phyloP scores from a whole-genome alignment of 2,888 invertebrate species.

The Anthrax anthrax region DNA sequence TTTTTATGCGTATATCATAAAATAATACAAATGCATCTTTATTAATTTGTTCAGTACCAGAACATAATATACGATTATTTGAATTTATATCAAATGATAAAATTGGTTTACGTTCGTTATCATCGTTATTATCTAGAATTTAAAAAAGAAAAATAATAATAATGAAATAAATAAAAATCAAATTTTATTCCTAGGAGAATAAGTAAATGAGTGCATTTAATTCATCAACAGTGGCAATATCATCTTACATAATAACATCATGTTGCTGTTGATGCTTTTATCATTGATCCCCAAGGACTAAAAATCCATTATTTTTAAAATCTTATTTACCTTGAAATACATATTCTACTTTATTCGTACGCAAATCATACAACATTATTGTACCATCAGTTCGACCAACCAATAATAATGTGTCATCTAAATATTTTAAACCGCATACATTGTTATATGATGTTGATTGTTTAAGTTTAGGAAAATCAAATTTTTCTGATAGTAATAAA shows the following conservation, averaged over 20 bases:
- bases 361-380: slow-evolving; percentile 30
- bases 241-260: too few relatives aligned
- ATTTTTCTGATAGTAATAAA: too few relatives aligned
- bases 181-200: too few relatives aligned
- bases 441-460: background rate
- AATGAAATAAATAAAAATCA: too few relatives aligned
- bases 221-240: too few relatives aligned
- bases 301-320: too few relatives aligned
- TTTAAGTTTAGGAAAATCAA: too few relatives aligned
- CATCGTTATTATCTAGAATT: slow-evolving; percentile 6
- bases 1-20: slow-evolving; percentile 57
- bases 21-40: slow-evolving; percentile 64
- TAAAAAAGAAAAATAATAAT: too few relatives aligned
- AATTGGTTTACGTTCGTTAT: slow-evolving; percentile 39
- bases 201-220: too few relatives aligned
- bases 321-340: slow-evolving; percentile 35
- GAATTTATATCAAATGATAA: slow-evolving; percentile 60
- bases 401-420: slow-evolving; percentile 23
- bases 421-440: slow-evolving; percentile 24
- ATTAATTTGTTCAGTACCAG: slow-evolving; percentile 55
- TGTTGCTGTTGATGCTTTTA: too few relatives aligned
- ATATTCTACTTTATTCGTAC: slow-evolving; percentile 34
- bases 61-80: slow-evolving; percentile 54
- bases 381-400: slow-evolving; percentile 23
- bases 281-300: too few relatives aligned